phyloP scores from a whole-genome alignment of 2,888 invertebrate genomes.

The Agrilus cyanescens region DNA sequence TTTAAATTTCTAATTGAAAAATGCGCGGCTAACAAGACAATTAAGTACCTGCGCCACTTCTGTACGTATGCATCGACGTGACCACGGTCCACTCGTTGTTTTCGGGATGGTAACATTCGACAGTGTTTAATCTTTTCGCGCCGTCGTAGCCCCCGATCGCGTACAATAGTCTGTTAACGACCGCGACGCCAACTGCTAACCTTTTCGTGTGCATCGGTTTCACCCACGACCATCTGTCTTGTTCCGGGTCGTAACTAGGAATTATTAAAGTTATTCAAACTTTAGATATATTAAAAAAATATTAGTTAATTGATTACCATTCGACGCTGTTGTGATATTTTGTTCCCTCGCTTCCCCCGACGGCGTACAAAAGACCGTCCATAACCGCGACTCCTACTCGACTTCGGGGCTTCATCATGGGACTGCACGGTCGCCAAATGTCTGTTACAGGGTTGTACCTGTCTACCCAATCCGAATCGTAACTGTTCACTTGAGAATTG shows the following conservation, averaged over 20 bases:
- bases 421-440: constrained; percentile 75
- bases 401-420: constrained; percentile 80
- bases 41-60: constrained; percentile 70
- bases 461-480: constrained; percentile 82
- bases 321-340: constrained; percentile 83
- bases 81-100: constrained; percentile 79
- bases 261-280: constrained; percentile 1
- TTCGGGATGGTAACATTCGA: constrained; percentile 90
- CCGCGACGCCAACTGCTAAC: constrained; percentile 69
- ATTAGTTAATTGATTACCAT: constrained; percentile 43
- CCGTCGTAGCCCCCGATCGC: constrained; percentile 90
- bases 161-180: constrained; percentile 56
- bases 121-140: constrained; percentile 57
- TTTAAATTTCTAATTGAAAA: background rate
- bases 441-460: constrained; percentile 76
- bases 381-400: constrained; percentile 89
- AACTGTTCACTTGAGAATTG: constrained; percentile 78
- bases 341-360: constrained; percentile 79
- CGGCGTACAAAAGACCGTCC: constrained; percentile 83
- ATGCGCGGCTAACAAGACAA: background rate
- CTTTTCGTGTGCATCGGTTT: constrained; percentile 65
- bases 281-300: background rate
- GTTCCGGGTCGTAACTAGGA: constrained; percentile 73
- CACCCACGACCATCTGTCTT: constrained; percentile 68
- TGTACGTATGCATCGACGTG: constrained; percentile 60